Conservation (phyloP, 2,113 vertebrate species). For the Hystrix brachyura region DNA sequence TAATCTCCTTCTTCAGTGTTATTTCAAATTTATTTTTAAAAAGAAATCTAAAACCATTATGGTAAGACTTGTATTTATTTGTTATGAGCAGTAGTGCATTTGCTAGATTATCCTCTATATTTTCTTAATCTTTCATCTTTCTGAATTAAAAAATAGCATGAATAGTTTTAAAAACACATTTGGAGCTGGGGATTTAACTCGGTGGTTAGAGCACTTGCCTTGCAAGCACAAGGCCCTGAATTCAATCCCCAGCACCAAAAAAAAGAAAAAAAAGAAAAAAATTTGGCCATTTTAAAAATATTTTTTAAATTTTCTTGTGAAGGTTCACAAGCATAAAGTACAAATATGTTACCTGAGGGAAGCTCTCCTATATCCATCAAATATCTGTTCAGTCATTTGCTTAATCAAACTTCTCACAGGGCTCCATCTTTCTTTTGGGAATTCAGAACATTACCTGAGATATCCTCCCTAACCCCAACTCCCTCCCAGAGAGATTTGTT, state of each 20-base stretch:
- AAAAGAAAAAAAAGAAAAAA: no score
- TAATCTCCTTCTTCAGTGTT: not conserved
- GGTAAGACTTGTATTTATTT: not conserved
- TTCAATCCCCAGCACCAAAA: no score
- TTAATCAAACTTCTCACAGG: not conserved
- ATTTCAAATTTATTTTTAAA: not conserved
- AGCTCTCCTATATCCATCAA: not conserved
- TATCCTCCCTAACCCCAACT: not conserved
- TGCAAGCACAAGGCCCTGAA: no score
- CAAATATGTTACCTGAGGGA: not conserved
- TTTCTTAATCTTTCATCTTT: slow-evolving; percentile 31
- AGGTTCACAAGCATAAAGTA: not conserved
- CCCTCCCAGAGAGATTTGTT: not conserved
- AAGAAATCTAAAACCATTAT: not conserved
- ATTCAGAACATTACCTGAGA: slow-evolving; percentile 22
- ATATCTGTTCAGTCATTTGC: not conserved
- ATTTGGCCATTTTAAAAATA: not conserved
- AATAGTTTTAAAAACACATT: not conserved
- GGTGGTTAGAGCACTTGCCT: no score
- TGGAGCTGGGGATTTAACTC: no score
- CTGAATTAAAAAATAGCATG: not conserved
- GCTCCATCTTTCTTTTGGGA: not conserved
- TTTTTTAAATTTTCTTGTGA: slow-evolving; percentile 42
- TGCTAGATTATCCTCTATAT: not conserved
- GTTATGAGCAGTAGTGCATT: not conserved